Base-by-base conservation (phyloP, 2,888 invertebrate species). In the Mongoloraphidia duomilia region DNA sequence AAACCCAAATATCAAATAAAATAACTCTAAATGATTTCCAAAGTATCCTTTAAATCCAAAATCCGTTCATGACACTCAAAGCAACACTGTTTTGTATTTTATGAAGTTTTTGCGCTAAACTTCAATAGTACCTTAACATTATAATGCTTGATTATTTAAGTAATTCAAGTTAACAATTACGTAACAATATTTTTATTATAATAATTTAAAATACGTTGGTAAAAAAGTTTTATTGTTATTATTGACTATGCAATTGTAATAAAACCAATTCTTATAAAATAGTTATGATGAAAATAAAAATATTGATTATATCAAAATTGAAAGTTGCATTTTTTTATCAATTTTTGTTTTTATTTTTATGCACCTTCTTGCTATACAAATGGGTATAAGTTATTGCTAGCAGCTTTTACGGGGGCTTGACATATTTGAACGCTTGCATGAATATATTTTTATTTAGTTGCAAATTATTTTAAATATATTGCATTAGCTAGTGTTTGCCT, bases 191-290 rank as follows among this genome's bases (percentile, higher is more conserved):
- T 42, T 42, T 42, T 42, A 26, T 26, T 42, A 42, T 38, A 38
- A 13, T 38, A 13, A 13, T 13, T 38, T 12, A 8, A 38, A 12
- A 12, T 42, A 14, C 42, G 33, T 26, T 42, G n/a, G 42, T 17
- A 10, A 42, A 17, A 17, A 42, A 17, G 14, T 42, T 14, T 39
- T 9, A 39, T 14, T 39, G 12, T 39, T 36, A 43, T 48, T 48
- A 43, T 48, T 26, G 26, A 26, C 26, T 48, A 48, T 48, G 48
- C 43, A 36, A 48, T 48, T 48, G 48, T 48, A 48, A 48, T 43
- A 47, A 48, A n/a, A 34, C 39, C 34, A 40, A 48, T 33, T 48
- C 43, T 36, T 48, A 26, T 45, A 45, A 26, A 48, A 48, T 48
- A 48, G 26, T 26, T 26, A 26, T 26, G 17, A 17, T 17, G 26